Evolutionary conservation across 2,113 vertebrate species (phyloP).

Genomic region (Poecilia latipinna): DNA sequence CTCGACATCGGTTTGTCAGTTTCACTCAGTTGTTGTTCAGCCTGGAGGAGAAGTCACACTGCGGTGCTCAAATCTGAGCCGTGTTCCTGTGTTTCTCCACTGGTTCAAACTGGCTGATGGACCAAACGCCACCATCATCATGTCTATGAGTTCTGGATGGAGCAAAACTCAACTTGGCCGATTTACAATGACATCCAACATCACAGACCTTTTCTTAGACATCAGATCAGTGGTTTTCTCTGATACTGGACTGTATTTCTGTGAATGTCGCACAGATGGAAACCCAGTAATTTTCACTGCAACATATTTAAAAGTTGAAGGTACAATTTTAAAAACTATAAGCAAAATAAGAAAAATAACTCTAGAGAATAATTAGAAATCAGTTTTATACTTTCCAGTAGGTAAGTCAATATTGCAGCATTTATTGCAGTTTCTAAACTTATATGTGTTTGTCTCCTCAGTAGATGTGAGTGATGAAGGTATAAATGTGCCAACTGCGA

Average conservation of each 20-base stretch:
- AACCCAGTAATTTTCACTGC: too few species aligned
- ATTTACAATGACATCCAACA: slow-evolving; percentile 12
- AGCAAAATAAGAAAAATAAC: too few species aligned
- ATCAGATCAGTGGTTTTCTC: background rate
- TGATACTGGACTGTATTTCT: slow-evolving; percentile 18
- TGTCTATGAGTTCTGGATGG: background rate
- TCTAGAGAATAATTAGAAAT: too few species aligned
- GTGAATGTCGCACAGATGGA: too few species aligned
- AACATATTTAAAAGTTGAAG: too few species aligned
- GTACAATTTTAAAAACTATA: too few species aligned
- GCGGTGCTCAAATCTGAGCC: background rate
- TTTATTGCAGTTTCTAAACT: too few species aligned
- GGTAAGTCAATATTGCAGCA: too few species aligned
- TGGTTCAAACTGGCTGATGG: background rate
- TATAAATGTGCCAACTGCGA: too few species aligned
- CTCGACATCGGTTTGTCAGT: rapidly evolving
- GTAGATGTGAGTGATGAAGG: too few species aligned
- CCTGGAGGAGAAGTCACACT: slow-evolving; percentile 16
- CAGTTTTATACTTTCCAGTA: too few species aligned
- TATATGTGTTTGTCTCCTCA: too few species aligned
- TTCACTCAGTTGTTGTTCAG: rapidly evolving
- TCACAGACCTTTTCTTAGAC: slow-evolving; percentile 17
- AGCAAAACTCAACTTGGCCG: background rate
- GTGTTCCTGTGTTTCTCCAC: rapidly evolving
- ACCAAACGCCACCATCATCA: background rate